Percentiles rank a stretch among this genome's conserved stretches.
These are phyloP conservation scores for Archips crataeganus DNA, from an alignment of 2,888 invertebrate species.

Conservation along the genomic window DNA sequence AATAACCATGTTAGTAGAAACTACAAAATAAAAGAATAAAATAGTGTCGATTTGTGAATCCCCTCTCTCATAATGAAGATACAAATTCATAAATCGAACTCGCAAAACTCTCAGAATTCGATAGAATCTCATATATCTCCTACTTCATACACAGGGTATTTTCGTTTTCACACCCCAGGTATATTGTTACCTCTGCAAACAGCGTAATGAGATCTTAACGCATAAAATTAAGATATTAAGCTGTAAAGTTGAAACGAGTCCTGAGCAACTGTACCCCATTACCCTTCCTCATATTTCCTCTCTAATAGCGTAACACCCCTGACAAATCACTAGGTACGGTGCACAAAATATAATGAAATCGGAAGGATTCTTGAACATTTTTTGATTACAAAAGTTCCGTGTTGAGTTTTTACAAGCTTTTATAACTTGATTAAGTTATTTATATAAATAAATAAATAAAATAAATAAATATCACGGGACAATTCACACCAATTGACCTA, in stretches of 20 bases:
- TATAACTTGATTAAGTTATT: too few relatives aligned
- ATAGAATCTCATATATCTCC: background rate
- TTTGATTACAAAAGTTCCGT: too few relatives aligned
- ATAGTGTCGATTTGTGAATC: too few relatives aligned
- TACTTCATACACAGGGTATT: background rate
- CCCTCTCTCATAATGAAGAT: too few relatives aligned
- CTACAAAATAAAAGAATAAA: too few relatives aligned
- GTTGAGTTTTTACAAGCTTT: too few relatives aligned
- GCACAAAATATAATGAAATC: slow-evolving; percentile 10
- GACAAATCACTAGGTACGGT: slow-evolving; percentile 56
- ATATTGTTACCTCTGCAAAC: background rate
- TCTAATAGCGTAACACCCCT: slow-evolving; percentile 60
- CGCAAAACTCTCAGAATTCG: too few relatives aligned
- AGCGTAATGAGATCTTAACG: slow-evolving; percentile 52
- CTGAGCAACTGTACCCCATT: slow-evolving; percentile 53
- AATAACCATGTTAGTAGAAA: too few relatives aligned
- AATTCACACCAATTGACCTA: too few relatives aligned
- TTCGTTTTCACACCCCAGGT: slow-evolving; percentile 14
- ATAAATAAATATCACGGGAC: too few relatives aligned
- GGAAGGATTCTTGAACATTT: too few relatives aligned
- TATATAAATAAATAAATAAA: too few relatives aligned
- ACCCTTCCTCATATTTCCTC: slow-evolving; percentile 62
- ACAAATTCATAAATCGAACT: background rate
- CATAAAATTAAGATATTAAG: slow-evolving; percentile 58
- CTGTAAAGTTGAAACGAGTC: slow-evolving; percentile 53